phyloP scores from a whole-genome alignment of 2,797 vertebrate species.

The Pangasius larnaudii region DNA sequence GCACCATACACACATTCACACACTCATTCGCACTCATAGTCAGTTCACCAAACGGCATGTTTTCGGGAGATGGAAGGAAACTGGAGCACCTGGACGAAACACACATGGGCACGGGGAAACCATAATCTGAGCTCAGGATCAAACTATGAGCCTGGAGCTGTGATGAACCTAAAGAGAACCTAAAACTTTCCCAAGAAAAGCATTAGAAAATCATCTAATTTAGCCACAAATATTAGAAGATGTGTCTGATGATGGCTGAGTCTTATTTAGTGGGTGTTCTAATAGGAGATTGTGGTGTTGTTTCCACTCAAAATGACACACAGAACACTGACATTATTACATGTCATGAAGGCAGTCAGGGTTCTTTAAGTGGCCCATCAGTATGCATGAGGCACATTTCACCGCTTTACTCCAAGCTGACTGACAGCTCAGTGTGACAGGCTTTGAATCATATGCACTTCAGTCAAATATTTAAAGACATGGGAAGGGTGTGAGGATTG shows the following conservation, averaged over 20 bases:
- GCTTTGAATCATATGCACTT: conserved; percentile 35
- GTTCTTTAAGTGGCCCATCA: conserved; percentile 41
- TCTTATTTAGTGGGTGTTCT: conserved; percentile 16
- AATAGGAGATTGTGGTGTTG: conserved; percentile 1
- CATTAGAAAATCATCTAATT: background rate
- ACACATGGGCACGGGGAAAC: background rate
- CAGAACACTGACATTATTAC: conserved; percentile 42
- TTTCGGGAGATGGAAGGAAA: background rate
- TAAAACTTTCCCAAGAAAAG: background rate
- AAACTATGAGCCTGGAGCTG: background rate
- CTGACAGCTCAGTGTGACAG: conserved; percentile 38
- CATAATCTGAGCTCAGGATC: background rate
- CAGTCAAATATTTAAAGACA: conserved; percentile 39
- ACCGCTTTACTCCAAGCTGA: conserved; percentile 33
- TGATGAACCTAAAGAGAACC: background rate
- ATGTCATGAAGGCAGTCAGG: conserved; percentile 22
- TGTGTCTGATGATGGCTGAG: background rate
- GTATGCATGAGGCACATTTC: conserved; percentile 39
- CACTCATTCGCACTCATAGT: background rate
- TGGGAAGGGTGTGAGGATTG: background rate
- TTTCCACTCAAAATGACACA: conserved; percentile 43
- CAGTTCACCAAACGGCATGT: background rate
- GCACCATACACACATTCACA: background rate
- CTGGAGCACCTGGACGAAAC: background rate
- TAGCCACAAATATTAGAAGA: background rate